Base-by-base conservation (phyloP, 2,113 vertebrate species). In the Callaeas wilsoni region DNA sequence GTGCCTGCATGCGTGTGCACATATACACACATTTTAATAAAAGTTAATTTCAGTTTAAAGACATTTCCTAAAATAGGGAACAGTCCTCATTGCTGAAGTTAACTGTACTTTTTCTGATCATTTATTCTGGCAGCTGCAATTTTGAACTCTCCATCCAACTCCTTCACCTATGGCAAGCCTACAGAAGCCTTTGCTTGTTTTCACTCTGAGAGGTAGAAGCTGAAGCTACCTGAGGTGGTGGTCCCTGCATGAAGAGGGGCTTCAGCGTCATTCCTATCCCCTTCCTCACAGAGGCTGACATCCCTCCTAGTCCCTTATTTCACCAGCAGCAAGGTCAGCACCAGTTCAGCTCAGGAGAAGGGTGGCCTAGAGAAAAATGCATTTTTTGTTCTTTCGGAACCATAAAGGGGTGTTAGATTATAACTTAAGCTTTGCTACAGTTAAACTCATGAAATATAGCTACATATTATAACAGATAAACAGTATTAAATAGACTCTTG, bases 1-100 rank as follows among this genome's bases (percentile, higher is more conserved):
- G 12, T 23, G 23, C 20, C 39, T 46, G 19, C 16, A 12, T 18
- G 4, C 0, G 0, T 10, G 6, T 29, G 7, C 6, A 22, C n/a
- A 23, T 12, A 8, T 32, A 35, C 13, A 70, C 6, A 47, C 6
- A 13, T 13, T 37, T 71, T 1, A 5, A 56, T 27, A 47, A 85
- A 87, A 92, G 57, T 15, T 14, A 0, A 41, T 78, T 92, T 82
- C 1, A 35, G 16, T 74, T 7, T 12, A 60, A 86, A 64, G 56
- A 3, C 4, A 46, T 60, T 76, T 81, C 29, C 7, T 60, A 65
- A 52, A 59, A 73, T 21, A 70, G 8, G 42, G 12, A 89, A 73
- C 32, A 78, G 15, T 60, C 19, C 9, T 73, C 9, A 22, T 13
- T 85, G 49, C 25, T 47, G 27, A 88, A 71, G 13, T 35, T 78